These are phyloP conservation scores for Rhyzopertha dominica DNA, from an alignment of 1,140 invertebrate genomes.

Conservation along the genomic window DNA sequence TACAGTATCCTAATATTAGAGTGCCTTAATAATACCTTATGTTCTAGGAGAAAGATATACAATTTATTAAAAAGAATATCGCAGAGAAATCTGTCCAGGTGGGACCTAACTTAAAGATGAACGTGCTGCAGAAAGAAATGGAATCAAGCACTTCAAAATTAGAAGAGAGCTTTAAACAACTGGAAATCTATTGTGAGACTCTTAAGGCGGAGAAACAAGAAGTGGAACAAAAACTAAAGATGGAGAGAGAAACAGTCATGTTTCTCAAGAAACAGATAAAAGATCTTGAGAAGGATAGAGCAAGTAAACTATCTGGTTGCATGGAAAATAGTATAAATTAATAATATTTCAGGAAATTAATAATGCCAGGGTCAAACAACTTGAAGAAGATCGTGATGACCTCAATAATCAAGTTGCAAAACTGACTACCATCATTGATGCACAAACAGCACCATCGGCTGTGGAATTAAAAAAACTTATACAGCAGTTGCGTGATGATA, in stretches of 20 bases:
- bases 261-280: slow-evolving; percentile 31
- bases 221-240: slow-evolving; percentile 30
- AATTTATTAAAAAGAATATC: too few species aligned
- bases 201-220: slow-evolving; percentile 37
- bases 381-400: background rate
- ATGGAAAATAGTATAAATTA: slow-evolving; percentile 3
- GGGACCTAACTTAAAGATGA: too few species aligned
- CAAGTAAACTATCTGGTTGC: slow-evolving; percentile 8
- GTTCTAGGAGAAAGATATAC: too few species aligned
- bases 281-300: slow-evolving; percentile 26
- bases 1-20: too few species aligned
- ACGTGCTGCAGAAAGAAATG: slow-evolving; percentile 37
- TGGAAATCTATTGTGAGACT: slow-evolving; percentile 36
- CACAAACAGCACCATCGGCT: slow-evolving; percentile 8
- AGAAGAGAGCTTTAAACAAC: slow-evolving; percentile 36
- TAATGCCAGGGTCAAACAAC: background rate
- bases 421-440: slow-evolving; percentile 5
- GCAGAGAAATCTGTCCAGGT: too few species aligned
- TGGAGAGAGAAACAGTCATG: slow-evolving; percentile 30
- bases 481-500: slow-evolving; percentile 31
- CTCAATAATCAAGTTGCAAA: background rate
- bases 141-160: slow-evolving; percentile 39
- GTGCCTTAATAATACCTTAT: too few species aligned
- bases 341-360: slow-evolving; percentile 2
- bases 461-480: slow-evolving; percentile 25